A percentile compares a stretch with the other conserved stretches of the same genome.
Evolutionary conservation across 23 tunicate species (phyloP).

Genomic region (Corella eumyota): DNA sequence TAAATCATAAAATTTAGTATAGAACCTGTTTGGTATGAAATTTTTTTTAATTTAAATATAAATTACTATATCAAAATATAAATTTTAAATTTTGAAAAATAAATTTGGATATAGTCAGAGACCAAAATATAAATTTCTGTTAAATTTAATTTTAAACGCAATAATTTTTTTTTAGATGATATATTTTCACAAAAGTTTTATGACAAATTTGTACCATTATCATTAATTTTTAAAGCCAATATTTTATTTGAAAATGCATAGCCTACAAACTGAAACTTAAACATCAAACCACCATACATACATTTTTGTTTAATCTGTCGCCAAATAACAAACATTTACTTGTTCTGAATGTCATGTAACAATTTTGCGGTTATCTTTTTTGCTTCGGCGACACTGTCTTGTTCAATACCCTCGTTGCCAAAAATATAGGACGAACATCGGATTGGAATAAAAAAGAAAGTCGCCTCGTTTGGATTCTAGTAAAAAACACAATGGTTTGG

Average conservation of each 20-base stretch:
- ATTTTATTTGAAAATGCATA: neutral
- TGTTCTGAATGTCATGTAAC: conserved; percentile 30
- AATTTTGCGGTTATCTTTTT: conserved; percentile 30
- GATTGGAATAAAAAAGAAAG: conserved; percentile 82
- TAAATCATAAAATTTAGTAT: too few species aligned
- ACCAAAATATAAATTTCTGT: too few species aligned
- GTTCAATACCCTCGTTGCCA: conserved; percentile 24
- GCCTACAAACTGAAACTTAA: neutral
- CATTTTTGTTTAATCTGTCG: neutral
- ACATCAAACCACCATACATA: neutral
- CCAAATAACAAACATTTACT: conserved; percentile 14
- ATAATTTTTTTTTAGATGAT: too few species aligned
- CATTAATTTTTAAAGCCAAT: too few species aligned
- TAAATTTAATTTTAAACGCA: too few species aligned
- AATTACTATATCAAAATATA: too few species aligned
- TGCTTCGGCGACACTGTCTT: conserved; percentile 48
- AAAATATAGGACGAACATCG: conserved; percentile 74
- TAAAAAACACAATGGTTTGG: neutral
- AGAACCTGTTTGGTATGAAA: too few species aligned
- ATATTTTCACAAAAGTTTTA: too few species aligned
- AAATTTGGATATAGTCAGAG: too few species aligned
- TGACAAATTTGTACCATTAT: too few species aligned
- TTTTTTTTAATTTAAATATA: too few species aligned
- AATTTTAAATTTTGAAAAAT: too few species aligned
- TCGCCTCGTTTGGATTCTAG: conserved; percentile 51